phyloP scores from a whole-genome alignment of 2,797 vertebrate genomes.

The Lemur catta region DNA sequence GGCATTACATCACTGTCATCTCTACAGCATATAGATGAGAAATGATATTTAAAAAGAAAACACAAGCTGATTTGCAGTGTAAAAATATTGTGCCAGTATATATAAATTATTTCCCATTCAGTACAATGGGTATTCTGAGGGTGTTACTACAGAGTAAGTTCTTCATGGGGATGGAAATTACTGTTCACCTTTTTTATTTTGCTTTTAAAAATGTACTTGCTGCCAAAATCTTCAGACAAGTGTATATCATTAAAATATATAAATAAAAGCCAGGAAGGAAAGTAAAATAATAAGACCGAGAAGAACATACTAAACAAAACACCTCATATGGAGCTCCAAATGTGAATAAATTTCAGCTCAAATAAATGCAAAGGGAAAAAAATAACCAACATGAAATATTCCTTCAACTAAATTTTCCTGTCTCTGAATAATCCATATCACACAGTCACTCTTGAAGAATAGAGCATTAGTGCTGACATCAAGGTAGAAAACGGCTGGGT shows the following conservation, averaged over 20 bases:
- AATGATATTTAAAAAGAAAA: constrained; percentile 72
- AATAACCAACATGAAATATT: constrained; percentile 13
- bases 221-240: constrained; percentile 69
- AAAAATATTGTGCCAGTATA: constrained; percentile 25
- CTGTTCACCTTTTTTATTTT: constrained; percentile 33
- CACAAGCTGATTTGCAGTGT: constrained; percentile 17
- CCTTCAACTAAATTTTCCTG: background rate
- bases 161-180: constrained; percentile 56
- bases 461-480: no score
- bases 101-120: constrained; percentile 68
- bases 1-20: constrained; percentile 70
- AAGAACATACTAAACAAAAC: constrained; percentile 42
- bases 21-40: constrained; percentile 61
- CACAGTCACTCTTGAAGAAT: background rate
- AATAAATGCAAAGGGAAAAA: constrained; percentile 38
- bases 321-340: background rate
- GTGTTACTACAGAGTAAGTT: constrained; percentile 35
- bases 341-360: constrained; percentile 24
- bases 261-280: constrained; percentile 62
- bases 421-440: background rate
- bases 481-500: background rate
- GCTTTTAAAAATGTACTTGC: constrained; percentile 57
- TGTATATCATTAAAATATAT: constrained; percentile 59
- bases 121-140: constrained; percentile 51
- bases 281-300: constrained; percentile 57